Percentiles rank a stretch among this genome's conserved stretches.
Evolutionary conservation across 1,140 invertebrate species (phyloP).

Genomic region (Sitobion miscanthi): DNA sequence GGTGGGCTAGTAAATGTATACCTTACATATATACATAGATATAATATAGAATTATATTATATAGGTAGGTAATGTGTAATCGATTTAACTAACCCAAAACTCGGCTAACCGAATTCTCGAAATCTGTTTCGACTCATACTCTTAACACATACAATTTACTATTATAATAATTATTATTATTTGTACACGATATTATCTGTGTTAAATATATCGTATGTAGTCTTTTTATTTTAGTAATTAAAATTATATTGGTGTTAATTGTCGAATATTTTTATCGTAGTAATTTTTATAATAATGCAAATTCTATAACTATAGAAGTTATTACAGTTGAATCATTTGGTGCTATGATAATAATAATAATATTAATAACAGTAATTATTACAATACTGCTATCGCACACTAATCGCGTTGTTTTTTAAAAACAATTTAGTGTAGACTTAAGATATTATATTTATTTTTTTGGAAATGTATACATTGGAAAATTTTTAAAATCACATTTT

Average conservation of each 20-base stretch:
- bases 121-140: not conserved
- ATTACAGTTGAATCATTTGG: slow-evolving; percentile 44
- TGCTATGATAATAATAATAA: slow-evolving; percentile 47
- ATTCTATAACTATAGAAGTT: slow-evolving; percentile 1
- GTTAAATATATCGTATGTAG: not conserved
- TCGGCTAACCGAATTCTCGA: slow-evolving; percentile 31
- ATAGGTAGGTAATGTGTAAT: not conserved
- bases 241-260: slow-evolving; percentile 5
- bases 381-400: not conserved
- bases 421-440: slow-evolving; percentile 30
- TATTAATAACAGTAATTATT: not conserved
- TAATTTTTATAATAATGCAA: slow-evolving; percentile 25
- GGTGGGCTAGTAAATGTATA: slow-evolving; percentile 18
- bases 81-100: slow-evolving; percentile 18
- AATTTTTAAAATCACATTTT: slow-evolving; percentile 30
- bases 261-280: slow-evolving; percentile 17
- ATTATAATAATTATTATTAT: slow-evolving; percentile 11
- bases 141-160: not conserved
- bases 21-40: not conserved
- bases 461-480: not conserved
- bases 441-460: not conserved
- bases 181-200: not conserved
- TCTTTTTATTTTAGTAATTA: not conserved
- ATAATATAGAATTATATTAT: not conserved
- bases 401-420: not conserved